Base-by-base conservation (phyloP, 2,797 vertebrate genomes). In the Clamator glandarius region DNA sequence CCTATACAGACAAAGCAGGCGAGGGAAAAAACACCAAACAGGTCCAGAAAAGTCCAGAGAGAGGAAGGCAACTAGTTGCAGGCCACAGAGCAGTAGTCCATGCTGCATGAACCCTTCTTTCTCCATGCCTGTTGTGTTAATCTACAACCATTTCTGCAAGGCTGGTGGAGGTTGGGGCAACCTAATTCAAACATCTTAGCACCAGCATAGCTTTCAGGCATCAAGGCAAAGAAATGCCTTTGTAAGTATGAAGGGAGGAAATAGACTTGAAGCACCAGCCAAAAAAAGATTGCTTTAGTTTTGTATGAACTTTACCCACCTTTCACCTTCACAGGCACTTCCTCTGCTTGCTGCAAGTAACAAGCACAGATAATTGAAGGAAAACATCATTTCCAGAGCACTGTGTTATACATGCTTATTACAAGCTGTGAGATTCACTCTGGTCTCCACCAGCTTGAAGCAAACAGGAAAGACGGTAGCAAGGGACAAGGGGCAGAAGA, bases 311-410 rank as follows among this genome's bases (percentile, higher is more conserved):
- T 91, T 73, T 92, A 79, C 83, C 77, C 39, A 52, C 76, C 74
- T 52, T 93, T 95, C 87, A 95, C 87, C 92, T 84, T 86, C 44
- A 36, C 63, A 52, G 62, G 76, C 80, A 75, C 67, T 95, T 92
- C 83, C 89, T 86, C 66, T 15, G 73, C 29, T 72, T 61, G 58
- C 66, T 89, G 86, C 72, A 84, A 85, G 66, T 86, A 96, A 91
- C 83, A 90, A 90, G 85, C 77, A 82, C 73, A 87, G 61, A 92
- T 91, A 95, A 95, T 86, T 85, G 85, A 95, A 92, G 82, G 78
- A 83, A 96, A 92, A 64, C 20, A 82, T 58, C 4, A 55, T 94
- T 96, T 93, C 76, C 69, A 86, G 58, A 69, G 82, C 90, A 63
- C 70, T 4, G 5, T 87, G 77, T 93, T 93, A 92, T 92, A 72